Percentiles rank a stretch among this genome's conserved stretches.
These are phyloP conservation scores for Cyanoderma ruficeps DNA, from an alignment of 2,113 vertebrate genomes.

Conservation along the genomic window DNA sequence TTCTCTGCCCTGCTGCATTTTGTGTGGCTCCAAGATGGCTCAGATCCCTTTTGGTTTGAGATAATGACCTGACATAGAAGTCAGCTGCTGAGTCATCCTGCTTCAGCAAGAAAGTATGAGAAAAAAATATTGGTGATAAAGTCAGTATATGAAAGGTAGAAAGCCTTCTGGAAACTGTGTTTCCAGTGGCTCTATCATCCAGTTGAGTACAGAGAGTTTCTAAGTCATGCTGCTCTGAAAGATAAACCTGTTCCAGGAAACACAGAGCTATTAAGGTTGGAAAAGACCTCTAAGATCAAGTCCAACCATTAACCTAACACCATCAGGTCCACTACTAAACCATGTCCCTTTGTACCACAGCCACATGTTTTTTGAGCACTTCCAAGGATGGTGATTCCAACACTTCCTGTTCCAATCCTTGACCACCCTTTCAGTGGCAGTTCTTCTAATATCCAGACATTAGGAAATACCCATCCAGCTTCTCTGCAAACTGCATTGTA, in stretches of 20 bases:
- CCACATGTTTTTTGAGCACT: neutral
- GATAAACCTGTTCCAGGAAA: neutral
- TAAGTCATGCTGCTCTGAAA: neutral
- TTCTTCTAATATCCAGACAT: neutral
- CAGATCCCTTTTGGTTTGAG: neutral
- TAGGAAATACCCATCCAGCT: neutral
- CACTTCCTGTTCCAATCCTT: neutral
- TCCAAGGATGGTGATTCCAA: neutral
- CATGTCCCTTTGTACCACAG: neutral
- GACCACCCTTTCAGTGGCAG: neutral
- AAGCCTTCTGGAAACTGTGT: neutral
- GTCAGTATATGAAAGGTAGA: neutral
- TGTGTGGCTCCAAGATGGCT: neutral
- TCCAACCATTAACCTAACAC: neutral
- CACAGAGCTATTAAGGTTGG: neutral
- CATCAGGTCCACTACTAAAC: neutral
- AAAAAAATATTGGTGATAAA: neutral
- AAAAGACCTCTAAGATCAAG: neutral
- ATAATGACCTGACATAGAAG: neutral
- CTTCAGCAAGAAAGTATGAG: neutral
- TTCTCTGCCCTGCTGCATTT: neutral
- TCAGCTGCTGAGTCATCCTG: neutral
- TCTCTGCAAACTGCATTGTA: neutral
- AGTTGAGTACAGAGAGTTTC: neutral
- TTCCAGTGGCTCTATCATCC: rapidly evolving